Conservation (phyloP, 2,113 vertebrate species). For the Galemys pyrenaicus region DNA sequence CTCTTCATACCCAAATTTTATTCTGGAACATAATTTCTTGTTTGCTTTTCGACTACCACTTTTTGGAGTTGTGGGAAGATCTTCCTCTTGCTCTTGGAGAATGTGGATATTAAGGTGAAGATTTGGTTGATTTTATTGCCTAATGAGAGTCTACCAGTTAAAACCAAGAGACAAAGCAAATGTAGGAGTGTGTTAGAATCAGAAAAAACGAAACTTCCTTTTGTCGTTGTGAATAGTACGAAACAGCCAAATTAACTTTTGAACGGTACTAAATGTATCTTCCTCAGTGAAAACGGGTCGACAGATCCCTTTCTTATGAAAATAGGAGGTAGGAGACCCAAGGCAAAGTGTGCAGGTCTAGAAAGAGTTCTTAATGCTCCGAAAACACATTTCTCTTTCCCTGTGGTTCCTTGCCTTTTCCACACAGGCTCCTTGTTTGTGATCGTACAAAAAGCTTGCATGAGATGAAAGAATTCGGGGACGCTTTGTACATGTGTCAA, state of each 20-base stretch:
- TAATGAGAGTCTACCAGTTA: neutral
- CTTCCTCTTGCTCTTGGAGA: neutral
- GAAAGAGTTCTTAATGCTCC: neutral
- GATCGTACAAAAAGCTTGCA: neutral
- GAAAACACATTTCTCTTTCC: neutral
- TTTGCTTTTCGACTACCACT: neutral
- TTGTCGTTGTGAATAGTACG: neutral
- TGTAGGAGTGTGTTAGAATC: neutral
- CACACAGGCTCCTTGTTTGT: neutral
- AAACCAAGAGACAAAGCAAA: constrained; percentile 11
- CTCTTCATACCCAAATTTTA: neutral
- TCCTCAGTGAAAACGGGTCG: neutral
- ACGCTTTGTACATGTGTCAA: neutral
- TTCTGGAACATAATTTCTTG: neutral
- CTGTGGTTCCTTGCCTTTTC: neutral
- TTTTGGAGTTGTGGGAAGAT: neutral
- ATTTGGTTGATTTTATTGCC: neutral
- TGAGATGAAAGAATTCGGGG: neutral
- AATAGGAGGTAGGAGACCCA: neutral
- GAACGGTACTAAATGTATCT: neutral
- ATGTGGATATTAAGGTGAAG: neutral
- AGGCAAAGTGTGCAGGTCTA: neutral
- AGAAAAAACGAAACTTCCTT: constrained; percentile 7
- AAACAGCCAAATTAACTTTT: constrained; percentile 4
- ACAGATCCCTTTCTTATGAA: neutral